Evolutionary conservation across 2,888 invertebrate genomes (phyloP), one percentile per base, ranked within the genome.

Genomic region (Koerneria pararmatus): DNA sequence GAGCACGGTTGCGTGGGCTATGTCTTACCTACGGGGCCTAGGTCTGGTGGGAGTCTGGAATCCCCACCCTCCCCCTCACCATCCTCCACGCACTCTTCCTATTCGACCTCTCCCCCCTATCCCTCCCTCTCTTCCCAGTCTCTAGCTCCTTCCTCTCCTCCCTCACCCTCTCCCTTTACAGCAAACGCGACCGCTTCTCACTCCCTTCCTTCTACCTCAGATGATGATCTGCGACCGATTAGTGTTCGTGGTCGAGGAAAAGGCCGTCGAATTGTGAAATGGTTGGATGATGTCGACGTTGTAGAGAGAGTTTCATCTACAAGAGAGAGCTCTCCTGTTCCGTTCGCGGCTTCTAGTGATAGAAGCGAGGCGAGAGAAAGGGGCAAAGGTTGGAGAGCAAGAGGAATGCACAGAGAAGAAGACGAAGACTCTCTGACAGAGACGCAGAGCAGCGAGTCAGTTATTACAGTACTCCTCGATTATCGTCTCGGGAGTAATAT

Each of bases 121-220:
- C 41, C 5, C 32, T 34, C 29, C 22, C 34, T 59, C 32, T 59
- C 59, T 41, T 34, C 24, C 22, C 59, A 6, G 19, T 6, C 24
- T 22, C 37, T 41, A 15, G 29, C 24, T 24, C 41, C 11, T 5
- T 41, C 41, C 41, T 15, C 51, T n/a, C 6, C 51, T 11, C 51
- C 51, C n/a, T 5, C 22, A 15, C 15, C 6, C 6, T 11, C 22
- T 51, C 6, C 8, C 51, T n/a, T 24, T 51, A n/a, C 8, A 15
- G 8, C 6, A 15, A 51, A 15, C 8, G 22, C 6, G 6, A 15
- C 11, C n/a, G 24, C 11, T 35, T 22, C 19, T 8, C 24, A 59
- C 59, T 59, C 34, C 37, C 41, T 35, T n/a, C 53, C 24, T 53
- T 34, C 57, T 35, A 24, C 15, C 49, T 3, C 15, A n/a, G n/a